Percentiles rank a stretch among this genome's conserved stretches.
Evolutionary conservation across 2,113 vertebrate genomes (phyloP).

Genomic region (Xiphophorus maculatus): DNA sequence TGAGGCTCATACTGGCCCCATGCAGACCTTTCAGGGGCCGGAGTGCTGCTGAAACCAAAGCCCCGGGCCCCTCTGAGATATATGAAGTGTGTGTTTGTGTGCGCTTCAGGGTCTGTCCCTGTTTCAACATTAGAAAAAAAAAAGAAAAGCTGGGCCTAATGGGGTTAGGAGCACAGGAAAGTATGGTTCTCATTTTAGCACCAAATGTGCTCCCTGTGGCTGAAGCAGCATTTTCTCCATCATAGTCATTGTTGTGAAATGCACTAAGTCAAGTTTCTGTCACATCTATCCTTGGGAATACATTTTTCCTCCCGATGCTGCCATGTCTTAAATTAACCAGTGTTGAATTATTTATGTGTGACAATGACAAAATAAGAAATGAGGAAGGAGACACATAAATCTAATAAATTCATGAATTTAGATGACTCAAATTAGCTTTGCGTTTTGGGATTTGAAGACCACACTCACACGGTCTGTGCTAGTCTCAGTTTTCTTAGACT

Average conservation of each 20-base stretch:
- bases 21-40: constrained; percentile 44
- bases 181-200: constrained; percentile 68
- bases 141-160: constrained; percentile 56
- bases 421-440: constrained; percentile 34
- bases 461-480: background rate
- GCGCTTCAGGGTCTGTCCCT: constrained; percentile 24
- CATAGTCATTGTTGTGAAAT: constrained; percentile 33
- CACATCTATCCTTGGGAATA: constrained; percentile 3
- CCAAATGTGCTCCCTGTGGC: constrained; percentile 37
- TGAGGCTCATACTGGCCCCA: constrained; percentile 51
- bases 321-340: constrained; percentile 4
- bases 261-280: constrained; percentile 25
- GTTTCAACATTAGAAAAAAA: constrained; percentile 41
- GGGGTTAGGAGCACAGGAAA: constrained; percentile 27
- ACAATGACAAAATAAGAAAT: background rate
- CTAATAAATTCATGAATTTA: background rate
- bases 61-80: constrained; percentile 59
- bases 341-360: constrained; percentile 11
- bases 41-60: constrained; percentile 61
- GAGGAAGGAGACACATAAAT: constrained; percentile 16
- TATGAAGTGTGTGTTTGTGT: constrained; percentile 67
- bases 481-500: too few species aligned
- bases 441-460: background rate
- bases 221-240: constrained; percentile 19
- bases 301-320: constrained; percentile 13